Conservation (phyloP, 2,113 vertebrate species). For the Notarius quadriscutis region DNA sequence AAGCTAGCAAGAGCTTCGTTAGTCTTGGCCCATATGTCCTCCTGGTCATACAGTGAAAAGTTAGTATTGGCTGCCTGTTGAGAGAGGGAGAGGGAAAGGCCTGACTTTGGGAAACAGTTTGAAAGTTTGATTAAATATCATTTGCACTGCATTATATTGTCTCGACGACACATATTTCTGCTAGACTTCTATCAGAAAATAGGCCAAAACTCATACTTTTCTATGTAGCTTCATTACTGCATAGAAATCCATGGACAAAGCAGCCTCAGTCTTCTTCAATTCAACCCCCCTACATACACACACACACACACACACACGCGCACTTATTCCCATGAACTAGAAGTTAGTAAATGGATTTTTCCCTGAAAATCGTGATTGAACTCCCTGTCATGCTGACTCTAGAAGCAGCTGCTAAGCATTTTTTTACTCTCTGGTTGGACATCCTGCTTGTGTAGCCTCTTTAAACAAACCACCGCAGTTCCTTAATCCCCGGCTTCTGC, state of each 20-base stretch:
- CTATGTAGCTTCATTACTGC: background rate
- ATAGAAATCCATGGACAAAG: constrained; percentile 13
- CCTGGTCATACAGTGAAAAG: constrained; percentile 48
- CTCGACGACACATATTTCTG: background rate
- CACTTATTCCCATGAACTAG: constrained; percentile 25
- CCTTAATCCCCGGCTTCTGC: constrained; percentile 60
- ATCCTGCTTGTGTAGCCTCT: constrained; percentile 55
- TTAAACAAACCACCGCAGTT: constrained; percentile 59
- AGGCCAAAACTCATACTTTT: background rate
- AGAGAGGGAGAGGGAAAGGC: background rate
- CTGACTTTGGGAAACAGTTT: background rate
- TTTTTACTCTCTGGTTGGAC: constrained; percentile 45
- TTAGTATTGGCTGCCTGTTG: constrained; percentile 35
- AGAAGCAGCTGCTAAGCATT: constrained; percentile 46
- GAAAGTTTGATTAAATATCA: background rate
- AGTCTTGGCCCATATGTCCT: constrained; percentile 55
- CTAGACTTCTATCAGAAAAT: constrained; percentile 5
- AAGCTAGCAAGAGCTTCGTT: constrained; percentile 53
- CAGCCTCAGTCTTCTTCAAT: constrained; percentile 7
- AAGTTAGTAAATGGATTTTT: constrained; percentile 38
- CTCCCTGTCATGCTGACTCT: constrained; percentile 33
- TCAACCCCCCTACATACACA: background rate
- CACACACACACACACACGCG: constrained; percentile 1
- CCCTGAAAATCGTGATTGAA: constrained; percentile 40
- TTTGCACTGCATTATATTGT: background rate